Evolutionary conservation across 2,113 vertebrate species (phyloP).

Genomic region (Plotosus lineatus): DNA sequence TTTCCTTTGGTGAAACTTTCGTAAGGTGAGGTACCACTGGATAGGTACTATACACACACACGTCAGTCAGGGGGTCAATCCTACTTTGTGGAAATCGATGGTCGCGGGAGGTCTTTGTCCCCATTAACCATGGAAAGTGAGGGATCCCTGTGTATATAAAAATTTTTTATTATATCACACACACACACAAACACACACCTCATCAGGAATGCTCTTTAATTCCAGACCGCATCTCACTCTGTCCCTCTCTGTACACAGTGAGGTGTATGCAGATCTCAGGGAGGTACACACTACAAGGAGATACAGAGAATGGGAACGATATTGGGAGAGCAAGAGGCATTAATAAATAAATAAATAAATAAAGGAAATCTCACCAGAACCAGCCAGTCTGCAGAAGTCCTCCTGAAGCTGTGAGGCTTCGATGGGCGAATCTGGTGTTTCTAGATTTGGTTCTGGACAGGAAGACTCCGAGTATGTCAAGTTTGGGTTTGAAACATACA

Average conservation of each 20-base stretch:
- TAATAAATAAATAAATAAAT: no score
- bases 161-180: background rate
- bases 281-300: conserved; percentile 73
- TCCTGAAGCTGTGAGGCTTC: conserved; percentile 93
- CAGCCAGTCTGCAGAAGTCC: conserved; percentile 87
- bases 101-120: no score
- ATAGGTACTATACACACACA: no score
- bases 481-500: conserved; percentile 96
- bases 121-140: no score
- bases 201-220: conserved; percentile 85
- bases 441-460: conserved; percentile 80
- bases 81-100: no score
- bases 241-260: conserved; percentile 84
- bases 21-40: no score
- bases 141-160: no score
- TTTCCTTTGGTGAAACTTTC: no score
- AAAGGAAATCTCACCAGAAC: conserved; percentile 88
- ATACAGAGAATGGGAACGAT: background rate
- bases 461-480: conserved; percentile 83
- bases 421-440: conserved; percentile 81
- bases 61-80: no score
- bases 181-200: conserved; percentile 63
- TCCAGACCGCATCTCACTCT: conserved; percentile 84
- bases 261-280: conserved; percentile 84
- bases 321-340: no score